Conservation (phyloP, 2,888 invertebrate genomes). For the Pachymerium ferrugineum region DNA sequence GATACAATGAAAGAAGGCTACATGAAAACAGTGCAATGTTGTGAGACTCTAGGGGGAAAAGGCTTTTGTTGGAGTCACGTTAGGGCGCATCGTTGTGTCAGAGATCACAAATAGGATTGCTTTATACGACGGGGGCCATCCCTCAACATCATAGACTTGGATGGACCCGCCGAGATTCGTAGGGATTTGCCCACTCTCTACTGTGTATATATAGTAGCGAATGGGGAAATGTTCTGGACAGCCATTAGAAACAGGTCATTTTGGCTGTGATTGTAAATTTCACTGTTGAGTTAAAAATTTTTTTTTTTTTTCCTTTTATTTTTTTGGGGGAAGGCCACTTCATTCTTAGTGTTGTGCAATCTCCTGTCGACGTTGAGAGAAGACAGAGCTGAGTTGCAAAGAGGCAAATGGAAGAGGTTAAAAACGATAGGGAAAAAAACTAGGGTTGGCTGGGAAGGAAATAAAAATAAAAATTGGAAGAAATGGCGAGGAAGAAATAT, state of each 20-base stretch:
- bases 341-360: background rate
- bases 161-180: slow-evolving; percentile 16
- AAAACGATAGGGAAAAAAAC: slow-evolving; percentile 5
- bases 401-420: slow-evolving; percentile 21
- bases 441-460: background rate
- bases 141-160: background rate
- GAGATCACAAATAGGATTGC: slow-evolving; percentile 1
- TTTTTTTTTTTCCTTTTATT: background rate
- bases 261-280: background rate
- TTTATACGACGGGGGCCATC: slow-evolving; percentile 18
- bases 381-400: background rate
- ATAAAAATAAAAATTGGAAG: background rate
- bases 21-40: background rate
- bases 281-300: background rate
- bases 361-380: background rate
- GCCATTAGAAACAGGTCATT: slow-evolving; percentile 19
- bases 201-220: background rate
- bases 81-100: slow-evolving; percentile 3
- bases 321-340: background rate
- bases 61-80: slow-evolving; percentile 17
- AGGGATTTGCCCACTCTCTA: background rate
- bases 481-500: background rate
- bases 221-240: background rate
- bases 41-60: background rate
- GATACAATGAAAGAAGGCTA: background rate